These are phyloP conservation scores for Dione juno DNA, from an alignment of 2,888 invertebrate species.

Conservation along the genomic window DNA sequence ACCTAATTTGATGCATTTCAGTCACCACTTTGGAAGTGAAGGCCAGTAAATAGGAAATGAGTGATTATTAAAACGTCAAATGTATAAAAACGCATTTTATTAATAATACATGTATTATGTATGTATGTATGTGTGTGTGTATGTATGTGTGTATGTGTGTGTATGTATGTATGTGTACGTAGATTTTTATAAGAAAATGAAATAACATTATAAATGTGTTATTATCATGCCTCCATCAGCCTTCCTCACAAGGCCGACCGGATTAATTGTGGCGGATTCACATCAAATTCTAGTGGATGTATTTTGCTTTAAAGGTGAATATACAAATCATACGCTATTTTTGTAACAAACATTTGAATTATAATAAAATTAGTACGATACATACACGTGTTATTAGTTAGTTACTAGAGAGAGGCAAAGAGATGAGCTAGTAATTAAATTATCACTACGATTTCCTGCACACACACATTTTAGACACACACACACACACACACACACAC, in stretches of 20 bases:
- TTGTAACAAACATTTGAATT: constrained; percentile 15
- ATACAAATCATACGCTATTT: constrained; percentile 31
- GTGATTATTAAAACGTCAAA: constrained; percentile 43
- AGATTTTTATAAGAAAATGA: constrained; percentile 39
- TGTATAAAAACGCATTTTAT: constrained; percentile 41
- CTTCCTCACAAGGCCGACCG: constrained; percentile 51
- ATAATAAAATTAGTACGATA: neutral
- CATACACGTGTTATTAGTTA: neutral
- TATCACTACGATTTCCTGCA: too few species aligned
- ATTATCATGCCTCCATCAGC: constrained; percentile 47
- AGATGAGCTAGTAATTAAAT: too few species aligned
- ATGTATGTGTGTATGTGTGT: neutral
- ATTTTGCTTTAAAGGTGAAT: constrained; percentile 42
- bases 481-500: too few species aligned
- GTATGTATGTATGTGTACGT: constrained; percentile 2
- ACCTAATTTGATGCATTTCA: constrained; percentile 18
- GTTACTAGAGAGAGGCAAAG: too few species aligned
- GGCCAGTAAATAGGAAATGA: constrained; percentile 43
- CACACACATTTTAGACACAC: too few species aligned
- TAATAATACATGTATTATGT: constrained; percentile 29
- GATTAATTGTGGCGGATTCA: constrained; percentile 46
- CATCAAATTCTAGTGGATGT: constrained; percentile 46
- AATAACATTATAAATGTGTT: constrained; percentile 49
- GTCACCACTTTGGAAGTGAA: constrained; percentile 5
- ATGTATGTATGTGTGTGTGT: neutral